Evolutionary conservation across 2,888 invertebrate species (phyloP), one percentile per base, ranked within the genome.

Genomic region (Coremacera marginata): DNA sequence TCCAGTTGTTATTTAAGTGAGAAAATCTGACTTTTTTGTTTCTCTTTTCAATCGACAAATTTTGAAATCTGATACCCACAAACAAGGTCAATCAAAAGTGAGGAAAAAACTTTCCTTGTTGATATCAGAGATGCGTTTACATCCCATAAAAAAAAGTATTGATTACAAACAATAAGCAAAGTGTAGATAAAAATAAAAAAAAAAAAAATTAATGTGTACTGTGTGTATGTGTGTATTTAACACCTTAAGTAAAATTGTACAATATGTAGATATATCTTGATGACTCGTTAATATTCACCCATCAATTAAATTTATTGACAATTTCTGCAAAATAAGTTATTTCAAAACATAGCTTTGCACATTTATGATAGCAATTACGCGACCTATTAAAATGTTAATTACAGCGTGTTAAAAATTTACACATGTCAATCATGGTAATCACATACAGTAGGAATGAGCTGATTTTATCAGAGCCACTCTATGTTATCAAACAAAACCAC

Each of bases 21-120:
- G 25, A 62, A 55, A 55, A 9, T 65, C 34, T 65, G 27, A 60
- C 5, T 22, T 25, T 60, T 60, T 60, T 25, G 11, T 22, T 60
- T 5, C 25, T 60, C 27, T 60, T 44, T 55, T 22, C 11, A n/a
- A 55, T n/a, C 34, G 57, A 57, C n/a, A 57, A 8, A 19, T 25
- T 22, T 49, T 25, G 72, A 49, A 73, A 73, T 51, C 37, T 27
- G 63, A 73, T 73, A 51, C 27, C 51, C 11, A 49, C 27, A 49
- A 73, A 62, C 72, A 73, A 73, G 72, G 72, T 51, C 60, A 62
- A 62, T 27, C 25, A 70, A 51, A 49, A 44, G 9, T 37, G 19
- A 67, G 22, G 11, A 16, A 25, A 49, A 52, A 70, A 27, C 27
- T 16, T 9, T 22, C 9, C 25, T 5, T 22, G 7, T 1, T 5